Evolutionary conservation across 2,113 vertebrate species (phyloP).

Genomic region (Grus americana): DNA sequence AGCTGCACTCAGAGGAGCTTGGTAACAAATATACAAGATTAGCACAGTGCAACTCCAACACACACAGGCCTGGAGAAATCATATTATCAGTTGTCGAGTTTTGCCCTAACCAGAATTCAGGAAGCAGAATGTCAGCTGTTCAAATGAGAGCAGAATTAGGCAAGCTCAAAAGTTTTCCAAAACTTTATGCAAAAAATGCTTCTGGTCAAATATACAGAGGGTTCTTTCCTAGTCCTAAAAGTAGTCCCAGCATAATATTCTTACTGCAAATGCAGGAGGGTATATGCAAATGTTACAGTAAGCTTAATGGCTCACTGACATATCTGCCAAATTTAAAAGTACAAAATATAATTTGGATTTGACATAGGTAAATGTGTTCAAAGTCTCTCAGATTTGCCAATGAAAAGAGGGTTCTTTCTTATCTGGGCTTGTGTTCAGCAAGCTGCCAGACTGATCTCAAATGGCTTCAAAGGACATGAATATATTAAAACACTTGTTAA

Average conservation of each 20-base stretch:
- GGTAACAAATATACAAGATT: neutral
- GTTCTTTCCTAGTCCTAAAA: neutral
- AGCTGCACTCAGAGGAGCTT: neutral
- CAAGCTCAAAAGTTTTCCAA: neutral
- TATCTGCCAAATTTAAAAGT: neutral
- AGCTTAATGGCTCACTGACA: neutral
- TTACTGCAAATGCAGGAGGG: neutral
- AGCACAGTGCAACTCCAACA: neutral
- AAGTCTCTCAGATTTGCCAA: neutral
- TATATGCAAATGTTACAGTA: neutral
- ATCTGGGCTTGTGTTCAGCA: neutral
- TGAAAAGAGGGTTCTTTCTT: neutral
- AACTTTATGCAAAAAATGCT: neutral
- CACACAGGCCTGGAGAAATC: neutral
- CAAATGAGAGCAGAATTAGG: neutral
- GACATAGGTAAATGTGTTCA: neutral
- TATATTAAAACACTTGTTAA: neutral
- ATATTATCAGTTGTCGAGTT: neutral
- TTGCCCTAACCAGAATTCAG: neutral
- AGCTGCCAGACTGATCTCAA: neutral
- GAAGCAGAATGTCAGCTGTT: neutral
- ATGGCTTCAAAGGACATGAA: neutral
- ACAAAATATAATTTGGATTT: neutral
- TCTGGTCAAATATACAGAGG: neutral
- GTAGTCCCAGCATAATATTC: neutral